Conservation (phyloP, 2,797 vertebrate species). For the Sciurus vulgaris region DNA sequence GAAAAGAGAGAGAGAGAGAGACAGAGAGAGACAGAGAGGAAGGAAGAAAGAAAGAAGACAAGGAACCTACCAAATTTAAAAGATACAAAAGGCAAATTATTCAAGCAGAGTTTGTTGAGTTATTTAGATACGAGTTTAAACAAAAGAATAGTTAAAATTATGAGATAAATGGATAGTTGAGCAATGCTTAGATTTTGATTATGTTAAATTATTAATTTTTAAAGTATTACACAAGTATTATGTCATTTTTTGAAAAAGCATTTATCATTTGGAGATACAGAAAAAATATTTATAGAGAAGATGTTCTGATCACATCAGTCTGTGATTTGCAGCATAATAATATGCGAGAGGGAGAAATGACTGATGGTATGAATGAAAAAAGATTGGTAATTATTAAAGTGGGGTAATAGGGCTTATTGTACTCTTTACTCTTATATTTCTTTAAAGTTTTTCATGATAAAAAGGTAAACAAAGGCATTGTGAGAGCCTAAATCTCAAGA, state of each 20-base stretch:
- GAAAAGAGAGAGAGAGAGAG: background rate
- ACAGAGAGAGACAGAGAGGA: background rate
- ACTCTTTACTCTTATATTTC: background rate
- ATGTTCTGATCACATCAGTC: background rate
- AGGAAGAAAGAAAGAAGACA: background rate
- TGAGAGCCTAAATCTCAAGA: conserved; percentile 4
- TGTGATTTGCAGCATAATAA: conserved; percentile 50
- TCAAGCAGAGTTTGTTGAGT: background rate
- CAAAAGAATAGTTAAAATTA: background rate
- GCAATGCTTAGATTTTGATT: background rate
- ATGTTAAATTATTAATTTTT: conserved; percentile 41
- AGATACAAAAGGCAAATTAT: conserved; percentile 31
- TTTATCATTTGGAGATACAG: background rate
- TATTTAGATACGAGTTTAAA: conserved; percentile 32
- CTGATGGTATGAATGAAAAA: background rate
- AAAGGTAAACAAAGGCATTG: conserved; percentile 18
- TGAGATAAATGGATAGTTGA: conserved; percentile 26
- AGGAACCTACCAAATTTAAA: background rate
- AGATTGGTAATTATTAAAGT: background rate
- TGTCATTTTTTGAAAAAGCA: background rate
- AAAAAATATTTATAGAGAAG: conserved; percentile 9
- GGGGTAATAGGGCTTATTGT: background rate
- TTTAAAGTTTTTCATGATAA: conserved; percentile 31
- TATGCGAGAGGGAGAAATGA: background rate
- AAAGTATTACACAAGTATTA: background rate